Conservation (phyloP, 1,140 invertebrate species). For the Anastrepha obliqua region DNA sequence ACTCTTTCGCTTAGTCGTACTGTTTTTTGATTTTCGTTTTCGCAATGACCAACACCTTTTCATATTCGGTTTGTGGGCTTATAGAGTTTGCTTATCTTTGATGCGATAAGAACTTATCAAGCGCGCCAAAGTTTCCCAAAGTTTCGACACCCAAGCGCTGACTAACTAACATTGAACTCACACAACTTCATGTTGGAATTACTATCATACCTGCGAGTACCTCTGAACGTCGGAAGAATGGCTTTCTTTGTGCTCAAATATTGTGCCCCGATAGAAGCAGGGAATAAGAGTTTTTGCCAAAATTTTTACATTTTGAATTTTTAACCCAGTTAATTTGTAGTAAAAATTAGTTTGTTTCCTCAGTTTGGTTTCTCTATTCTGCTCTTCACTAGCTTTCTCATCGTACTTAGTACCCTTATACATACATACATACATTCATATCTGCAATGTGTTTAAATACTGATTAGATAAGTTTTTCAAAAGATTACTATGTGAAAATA, state of each 20-base stretch:
- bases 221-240: too few species aligned
- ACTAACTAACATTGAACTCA: slow-evolving; percentile 17
- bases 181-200: neutral
- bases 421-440: neutral
- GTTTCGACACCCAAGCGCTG: slow-evolving; percentile 36
- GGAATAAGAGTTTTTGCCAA: too few species aligned
- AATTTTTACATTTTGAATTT: too few species aligned
- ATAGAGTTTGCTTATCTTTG: slow-evolving; percentile 19
- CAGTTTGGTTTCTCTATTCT: too few species aligned
- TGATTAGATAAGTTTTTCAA: neutral
- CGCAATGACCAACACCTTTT: neutral
- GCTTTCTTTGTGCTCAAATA: too few species aligned
- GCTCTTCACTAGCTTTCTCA: too few species aligned
- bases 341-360: too few species aligned
- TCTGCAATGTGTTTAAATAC: neutral
- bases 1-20: slow-evolving; percentile 42
- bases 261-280: too few species aligned
- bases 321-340: too few species aligned
- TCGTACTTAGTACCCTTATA: too few species aligned
- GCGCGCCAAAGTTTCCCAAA: slow-evolving; percentile 28
- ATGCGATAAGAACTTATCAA: slow-evolving; percentile 30
- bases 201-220: too few species aligned
- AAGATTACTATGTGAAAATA: too few species aligned
- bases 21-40: slow-evolving; percentile 17
- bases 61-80: neutral